A percentile compares a stretch with the other conserved stretches of the same genome.
Conservation (phyloP, 2,113 vertebrate species). For the Micronisus gabar region DNA sequence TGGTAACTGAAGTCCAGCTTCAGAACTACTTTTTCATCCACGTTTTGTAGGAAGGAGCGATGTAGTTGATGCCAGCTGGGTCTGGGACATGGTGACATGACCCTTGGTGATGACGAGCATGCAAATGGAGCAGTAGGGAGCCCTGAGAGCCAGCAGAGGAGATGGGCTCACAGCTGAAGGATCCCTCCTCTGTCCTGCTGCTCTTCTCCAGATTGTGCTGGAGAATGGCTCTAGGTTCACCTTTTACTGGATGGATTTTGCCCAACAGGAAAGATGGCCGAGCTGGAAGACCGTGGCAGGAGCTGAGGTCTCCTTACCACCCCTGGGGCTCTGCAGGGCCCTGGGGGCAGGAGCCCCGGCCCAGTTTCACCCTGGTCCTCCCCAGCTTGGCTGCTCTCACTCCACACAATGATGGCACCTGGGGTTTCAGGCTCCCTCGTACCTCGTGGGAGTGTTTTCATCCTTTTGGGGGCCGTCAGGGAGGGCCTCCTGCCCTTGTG, state of each 20-base stretch:
- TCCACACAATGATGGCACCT: too few relatives aligned
- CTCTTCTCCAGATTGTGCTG: background rate
- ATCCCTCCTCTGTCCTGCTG: background rate
- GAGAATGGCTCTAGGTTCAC: background rate
- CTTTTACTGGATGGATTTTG: background rate
- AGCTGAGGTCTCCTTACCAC: background rate
- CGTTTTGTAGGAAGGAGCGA: background rate
- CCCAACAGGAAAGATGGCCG: accelerated
- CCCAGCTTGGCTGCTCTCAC: background rate
- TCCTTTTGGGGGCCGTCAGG: background rate
- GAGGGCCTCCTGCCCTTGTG: accelerated
- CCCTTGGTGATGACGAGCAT: accelerated
- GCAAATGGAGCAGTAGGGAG: background rate
- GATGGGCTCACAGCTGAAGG: background rate
- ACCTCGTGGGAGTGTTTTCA: background rate
- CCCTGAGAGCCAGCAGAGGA: background rate
- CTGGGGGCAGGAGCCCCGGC: background rate
- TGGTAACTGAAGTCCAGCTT: background rate
- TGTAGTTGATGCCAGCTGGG: background rate
- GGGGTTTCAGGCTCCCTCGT: background rate
- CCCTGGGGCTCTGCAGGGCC: background rate
- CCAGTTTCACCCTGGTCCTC: background rate
- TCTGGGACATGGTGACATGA: background rate
- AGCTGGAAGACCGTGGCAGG: background rate
- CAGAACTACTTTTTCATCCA: background rate